Evolutionary conservation across 2,888 invertebrate species (phyloP).

Genomic region (Rhamnusium bicolor): DNA sequence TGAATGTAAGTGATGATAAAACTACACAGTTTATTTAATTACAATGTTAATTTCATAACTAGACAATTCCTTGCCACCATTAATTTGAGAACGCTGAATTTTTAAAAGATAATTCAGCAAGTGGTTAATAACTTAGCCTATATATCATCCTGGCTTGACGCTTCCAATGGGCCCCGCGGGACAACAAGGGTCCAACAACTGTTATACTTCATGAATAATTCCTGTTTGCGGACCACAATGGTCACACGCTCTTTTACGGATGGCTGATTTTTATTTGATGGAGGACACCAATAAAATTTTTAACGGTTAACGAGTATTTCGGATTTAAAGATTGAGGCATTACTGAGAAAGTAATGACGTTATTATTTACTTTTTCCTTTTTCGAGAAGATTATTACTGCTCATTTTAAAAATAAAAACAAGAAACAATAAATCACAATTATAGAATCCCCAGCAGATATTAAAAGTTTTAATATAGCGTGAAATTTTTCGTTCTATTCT

Average conservation of each 20-base stretch:
- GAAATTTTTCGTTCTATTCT: not conserved
- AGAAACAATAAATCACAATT: not conserved
- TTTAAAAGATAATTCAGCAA: slow-evolving; percentile 51
- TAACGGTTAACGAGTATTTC: not conserved
- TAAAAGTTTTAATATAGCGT: not conserved
- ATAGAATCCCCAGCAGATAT: not conserved
- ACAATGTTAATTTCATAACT: not conserved
- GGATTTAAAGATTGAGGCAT: not conserved
- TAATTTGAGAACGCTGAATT: slow-evolving; percentile 44
- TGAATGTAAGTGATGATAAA: not conserved
- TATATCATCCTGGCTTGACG: slow-evolving; percentile 53
- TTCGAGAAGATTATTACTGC: not conserved
- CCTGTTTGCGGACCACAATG: slow-evolving; percentile 35
- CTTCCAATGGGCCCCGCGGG: slow-evolving; percentile 50
- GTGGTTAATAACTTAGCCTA: slow-evolving; percentile 47
- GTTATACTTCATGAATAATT: slow-evolving; percentile 49
- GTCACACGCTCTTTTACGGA: slow-evolving; percentile 36
- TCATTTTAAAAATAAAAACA: not conserved
- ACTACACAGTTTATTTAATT: not conserved
- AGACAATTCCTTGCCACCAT: slow-evolving; percentile 37
- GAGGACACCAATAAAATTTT: slow-evolving; percentile 3
- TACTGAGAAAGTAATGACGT: not conserved
- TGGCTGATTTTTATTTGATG: slow-evolving; percentile 31
- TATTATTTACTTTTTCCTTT: not conserved
- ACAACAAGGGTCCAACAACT: slow-evolving; percentile 49